Evolutionary conservation across 1,140 invertebrate species (phyloP), one percentile per base, ranked within the genome.

Genomic region (Laupala kohalensis): DNA sequence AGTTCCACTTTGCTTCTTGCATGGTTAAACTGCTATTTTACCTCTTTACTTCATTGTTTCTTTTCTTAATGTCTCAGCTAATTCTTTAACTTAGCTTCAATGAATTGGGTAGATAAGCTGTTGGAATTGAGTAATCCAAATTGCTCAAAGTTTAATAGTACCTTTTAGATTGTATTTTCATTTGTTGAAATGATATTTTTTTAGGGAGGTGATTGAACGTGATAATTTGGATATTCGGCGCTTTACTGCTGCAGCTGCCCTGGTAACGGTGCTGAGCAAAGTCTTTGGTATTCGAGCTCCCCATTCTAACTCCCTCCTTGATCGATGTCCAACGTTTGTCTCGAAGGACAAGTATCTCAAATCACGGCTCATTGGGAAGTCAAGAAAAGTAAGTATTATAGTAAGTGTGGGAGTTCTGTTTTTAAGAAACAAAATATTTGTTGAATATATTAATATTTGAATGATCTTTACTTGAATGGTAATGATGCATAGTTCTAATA

Each of bases 271-370:
- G 74, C 83, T 94, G 75, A 84, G 83, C 28, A 90, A 91, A 80
- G 84, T 89, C 69, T 90, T 90, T 81, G 86, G 86, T 72, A 79
- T 90, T 27, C 84, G 86, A 78, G 85, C 83, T 67, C 81, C 81
- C 71, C 82, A 83, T 62, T 80, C 82, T 63, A 78, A 78, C 72
- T 77, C 75, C 69, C 67, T 85, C 23, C 78, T 91, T 24, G 91
- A 92, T 72, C 82, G 87, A 75, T 87, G 89, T 79, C 86, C 90
- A 76, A 90, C 88, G 73, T 92, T 92, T 82, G 90, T 95, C 26
- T 91, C 89, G 74, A 92, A 93, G 81, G 92, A 95, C 76, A 92
- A 93, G 79, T 89, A 89, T 25, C 85, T 92, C 67, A 89, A 89
- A 77, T 85, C 86, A 6, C 89, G 88, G 78, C 81, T 92, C 77